A percentile compares a stretch with the other conserved stretches of the same genome.
Conservation (phyloP, 2,888 invertebrate genomes). For the Phania funesta region DNA sequence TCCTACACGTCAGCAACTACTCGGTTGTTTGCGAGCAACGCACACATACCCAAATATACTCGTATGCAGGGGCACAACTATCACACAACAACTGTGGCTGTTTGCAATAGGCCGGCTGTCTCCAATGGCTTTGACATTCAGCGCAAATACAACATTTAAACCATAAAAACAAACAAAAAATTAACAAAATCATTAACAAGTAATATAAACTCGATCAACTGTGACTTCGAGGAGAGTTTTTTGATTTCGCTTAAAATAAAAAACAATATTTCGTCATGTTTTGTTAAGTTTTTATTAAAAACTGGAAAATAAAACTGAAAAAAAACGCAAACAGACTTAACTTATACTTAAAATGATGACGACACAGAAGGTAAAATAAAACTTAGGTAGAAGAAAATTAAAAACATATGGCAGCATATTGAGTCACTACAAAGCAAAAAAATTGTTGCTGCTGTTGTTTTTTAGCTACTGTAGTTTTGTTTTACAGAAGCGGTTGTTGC, state of each 20-base stretch:
- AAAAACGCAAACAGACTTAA: conserved; percentile 4
- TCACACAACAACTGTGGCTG: conserved; percentile 37
- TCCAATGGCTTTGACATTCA: conserved; percentile 67
- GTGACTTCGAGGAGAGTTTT: conserved; percentile 39
- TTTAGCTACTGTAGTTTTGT: neutral
- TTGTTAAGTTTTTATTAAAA: conserved; percentile 6
- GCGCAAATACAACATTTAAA: conserved; percentile 42
- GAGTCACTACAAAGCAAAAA: neutral
- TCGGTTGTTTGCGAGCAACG: neutral
- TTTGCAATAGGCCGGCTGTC: conserved; percentile 61
- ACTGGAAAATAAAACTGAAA: conserved; percentile 4
- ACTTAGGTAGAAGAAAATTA: neutral
- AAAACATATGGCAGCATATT: conserved; percentile 30
- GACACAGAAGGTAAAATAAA: neutral
- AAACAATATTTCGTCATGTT: conserved; percentile 44
- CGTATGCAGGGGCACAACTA: conserved; percentile 10
- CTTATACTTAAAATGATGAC: neutral
- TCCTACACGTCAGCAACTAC: conserved; percentile 43
- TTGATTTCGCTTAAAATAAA: conserved; percentile 32
- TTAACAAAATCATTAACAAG: conserved; percentile 24
- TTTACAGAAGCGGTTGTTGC: neutral
- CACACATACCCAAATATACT: conserved; percentile 13
- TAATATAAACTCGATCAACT: conserved; percentile 63
- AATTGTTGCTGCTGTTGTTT: neutral
- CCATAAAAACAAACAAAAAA: conserved; percentile 30